Evolutionary conservation across 2,888 invertebrate species (phyloP).

Genomic region (Archips crataeganus): DNA sequence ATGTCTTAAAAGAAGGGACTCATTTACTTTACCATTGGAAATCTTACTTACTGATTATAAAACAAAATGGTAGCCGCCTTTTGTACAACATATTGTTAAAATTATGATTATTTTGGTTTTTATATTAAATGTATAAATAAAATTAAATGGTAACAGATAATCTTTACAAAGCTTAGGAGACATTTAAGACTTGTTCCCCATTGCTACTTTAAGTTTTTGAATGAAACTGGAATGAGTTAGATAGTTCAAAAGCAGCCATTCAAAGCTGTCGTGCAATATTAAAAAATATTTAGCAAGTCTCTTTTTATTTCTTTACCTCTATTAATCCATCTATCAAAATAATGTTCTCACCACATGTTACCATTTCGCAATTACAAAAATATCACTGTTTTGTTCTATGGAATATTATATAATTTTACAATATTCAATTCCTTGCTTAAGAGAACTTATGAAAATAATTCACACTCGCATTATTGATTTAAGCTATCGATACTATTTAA

Average conservation of each 20-base stretch:
- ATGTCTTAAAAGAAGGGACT: neutral
- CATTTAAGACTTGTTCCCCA: neutral
- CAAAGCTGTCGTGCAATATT: neutral
- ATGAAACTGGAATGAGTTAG: constrained; percentile 3
- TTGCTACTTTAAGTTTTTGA: neutral
- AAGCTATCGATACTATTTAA: constrained; percentile 34
- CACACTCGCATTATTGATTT: constrained; percentile 31
- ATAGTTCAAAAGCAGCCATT: constrained; percentile 16
- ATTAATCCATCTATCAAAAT: constrained; percentile 23
- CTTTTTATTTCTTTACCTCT: constrained; percentile 12
- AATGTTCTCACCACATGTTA: constrained; percentile 30
- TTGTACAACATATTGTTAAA: constrained; percentile 27
- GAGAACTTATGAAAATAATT: constrained; percentile 47
- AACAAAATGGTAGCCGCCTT: constrained; percentile 38
- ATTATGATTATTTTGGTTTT: constrained; percentile 24
- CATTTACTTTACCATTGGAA: constrained; percentile 19
- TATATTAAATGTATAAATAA: constrained; percentile 29
- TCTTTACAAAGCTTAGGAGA: neutral
- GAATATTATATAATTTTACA: constrained; percentile 51
- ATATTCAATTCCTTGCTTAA: constrained; percentile 54
- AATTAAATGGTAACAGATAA: constrained; percentile 41
- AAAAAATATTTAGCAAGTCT: constrained; percentile 18
- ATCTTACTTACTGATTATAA: neutral
- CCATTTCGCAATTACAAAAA: constrained; percentile 49
- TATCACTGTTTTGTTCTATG: constrained; percentile 54